A percentile compares a stretch with the other conserved stretches of the same genome.
phyloP scores from a whole-genome alignment of 2,888 invertebrate genomes.

The Falcaria lacertinaria region DNA sequence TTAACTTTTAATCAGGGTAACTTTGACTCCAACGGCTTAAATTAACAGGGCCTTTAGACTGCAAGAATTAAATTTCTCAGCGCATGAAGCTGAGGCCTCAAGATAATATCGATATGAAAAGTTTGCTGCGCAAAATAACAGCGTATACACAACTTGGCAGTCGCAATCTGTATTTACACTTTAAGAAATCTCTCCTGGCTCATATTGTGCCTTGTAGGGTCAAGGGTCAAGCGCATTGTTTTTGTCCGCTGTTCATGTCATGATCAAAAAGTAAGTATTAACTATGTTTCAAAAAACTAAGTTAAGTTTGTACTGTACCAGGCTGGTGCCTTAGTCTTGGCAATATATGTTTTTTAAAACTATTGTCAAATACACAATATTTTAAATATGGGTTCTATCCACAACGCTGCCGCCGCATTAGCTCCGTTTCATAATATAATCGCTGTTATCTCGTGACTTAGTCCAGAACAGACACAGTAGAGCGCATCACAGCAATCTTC shows the following conservation, averaged over 20 bases:
- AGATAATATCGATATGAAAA: constrained; percentile 23
- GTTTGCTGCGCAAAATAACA: constrained; percentile 25
- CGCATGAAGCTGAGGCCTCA: constrained; percentile 13
- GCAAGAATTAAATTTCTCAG: constrained; percentile 25
- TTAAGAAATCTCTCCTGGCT: constrained; percentile 43
- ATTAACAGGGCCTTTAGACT: constrained; percentile 8
- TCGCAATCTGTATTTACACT: constrained; percentile 52
- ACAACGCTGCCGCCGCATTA: neutral
- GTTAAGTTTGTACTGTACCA: too few species aligned
- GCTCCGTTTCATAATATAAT: neutral
- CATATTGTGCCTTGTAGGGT: constrained; percentile 25
- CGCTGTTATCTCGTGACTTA: constrained; percentile 11
- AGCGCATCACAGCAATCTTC: constrained; percentile 57
- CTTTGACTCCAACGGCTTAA: constrained; percentile 12
- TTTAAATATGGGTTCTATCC: too few species aligned
- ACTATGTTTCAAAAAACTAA: too few species aligned
- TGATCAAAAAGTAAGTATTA: too few species aligned
- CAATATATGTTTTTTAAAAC: too few species aligned
- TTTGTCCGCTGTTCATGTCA: neutral
- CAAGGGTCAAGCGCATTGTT: constrained; percentile 11
- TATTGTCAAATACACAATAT: too few species aligned
- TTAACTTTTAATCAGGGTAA: constrained; percentile 22
- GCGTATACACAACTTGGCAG: constrained; percentile 34
- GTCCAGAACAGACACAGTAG: constrained; percentile 31
- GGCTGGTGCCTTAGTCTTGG: too few species aligned